These are phyloP conservation scores for Chromobotia macracanthus DNA, from an alignment of 2,797 vertebrate species.

Conservation along the genomic window DNA sequence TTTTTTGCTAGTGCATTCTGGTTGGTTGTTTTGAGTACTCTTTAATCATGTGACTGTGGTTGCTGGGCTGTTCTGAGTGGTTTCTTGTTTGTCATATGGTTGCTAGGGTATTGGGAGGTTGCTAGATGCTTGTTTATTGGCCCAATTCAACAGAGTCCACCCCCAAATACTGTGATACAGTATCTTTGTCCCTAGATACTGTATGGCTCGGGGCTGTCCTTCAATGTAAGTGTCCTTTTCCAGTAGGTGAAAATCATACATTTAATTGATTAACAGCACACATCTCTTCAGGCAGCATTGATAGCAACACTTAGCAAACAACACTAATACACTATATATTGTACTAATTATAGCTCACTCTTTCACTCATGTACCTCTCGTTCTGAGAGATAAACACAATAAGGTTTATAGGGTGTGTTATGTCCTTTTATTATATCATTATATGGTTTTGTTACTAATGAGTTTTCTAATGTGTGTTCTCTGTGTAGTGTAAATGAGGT, in stretches of 20 bases:
- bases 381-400: neutral
- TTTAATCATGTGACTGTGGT: too few species aligned
- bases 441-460: too few species aligned
- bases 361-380: neutral
- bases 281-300: too few species aligned
- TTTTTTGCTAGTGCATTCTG: too few species aligned
- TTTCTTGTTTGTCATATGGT: neutral
- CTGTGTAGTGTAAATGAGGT: slow-evolving; percentile 9
- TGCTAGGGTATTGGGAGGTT: neutral
- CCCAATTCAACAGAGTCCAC: neutral
- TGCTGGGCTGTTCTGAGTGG: neutral
- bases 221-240: neutral
- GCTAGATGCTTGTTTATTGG: neutral
- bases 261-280: too few species aligned
- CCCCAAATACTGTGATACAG: neutral
- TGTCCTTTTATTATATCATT: too few species aligned
- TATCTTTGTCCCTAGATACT: slow-evolving; percentile 39
- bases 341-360: slow-evolving; percentile 12
- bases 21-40: too few species aligned
- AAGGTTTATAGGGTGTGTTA: slow-evolving; percentile 23
- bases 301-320: neutral
- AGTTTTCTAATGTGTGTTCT: neutral
- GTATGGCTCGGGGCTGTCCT: slow-evolving; percentile 6
- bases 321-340: slow-evolving; percentile 45
- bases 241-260: neutral